A percentile compares a stretch with the other conserved stretches of the same genome.
Conservation (phyloP, 2,888 invertebrate species). For the Erebia palarica region DNA sequence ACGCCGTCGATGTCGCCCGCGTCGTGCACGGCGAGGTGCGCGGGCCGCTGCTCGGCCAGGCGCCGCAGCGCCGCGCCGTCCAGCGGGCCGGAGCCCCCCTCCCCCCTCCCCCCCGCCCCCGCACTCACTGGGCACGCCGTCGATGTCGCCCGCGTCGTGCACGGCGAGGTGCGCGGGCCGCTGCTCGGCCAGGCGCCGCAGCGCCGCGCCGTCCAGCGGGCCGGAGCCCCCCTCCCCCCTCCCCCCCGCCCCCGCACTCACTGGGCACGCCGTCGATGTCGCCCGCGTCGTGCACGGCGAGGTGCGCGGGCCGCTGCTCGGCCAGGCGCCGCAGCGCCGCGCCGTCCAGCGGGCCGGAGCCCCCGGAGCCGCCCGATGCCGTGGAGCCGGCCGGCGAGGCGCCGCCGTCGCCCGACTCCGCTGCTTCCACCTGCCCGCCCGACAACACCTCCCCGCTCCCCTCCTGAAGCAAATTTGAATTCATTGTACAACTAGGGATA, state of each 20-base stretch:
- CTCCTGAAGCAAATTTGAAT: background rate
- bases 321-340: slow-evolving; percentile 89
- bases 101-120: no score
- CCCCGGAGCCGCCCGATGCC: slow-evolving; percentile 82
- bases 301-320: slow-evolving; percentile 41
- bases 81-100: slow-evolving; percentile 82
- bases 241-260: slow-evolving; percentile 33
- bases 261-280: slow-evolving; percentile 67
- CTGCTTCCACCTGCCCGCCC: slow-evolving; percentile 35
- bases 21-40: no score
- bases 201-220: no score
- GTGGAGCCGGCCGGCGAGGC: slow-evolving; percentile 50
- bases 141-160: no score
- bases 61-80: no score
- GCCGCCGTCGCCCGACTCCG: slow-evolving; percentile 44
- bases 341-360: slow-evolving; percentile 91
- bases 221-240: slow-evolving; percentile 79
- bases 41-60: no score
- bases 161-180: no score
- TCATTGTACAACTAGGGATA: background rate
- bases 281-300: slow-evolving; percentile 39
- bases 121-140: no score
- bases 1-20: no score
- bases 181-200: no score
- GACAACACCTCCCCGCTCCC: slow-evolving; percentile 22